These are phyloP conservation scores for Bos javanicus DNA, from an alignment of 2,113 vertebrate species.

Conservation along the genomic window DNA sequence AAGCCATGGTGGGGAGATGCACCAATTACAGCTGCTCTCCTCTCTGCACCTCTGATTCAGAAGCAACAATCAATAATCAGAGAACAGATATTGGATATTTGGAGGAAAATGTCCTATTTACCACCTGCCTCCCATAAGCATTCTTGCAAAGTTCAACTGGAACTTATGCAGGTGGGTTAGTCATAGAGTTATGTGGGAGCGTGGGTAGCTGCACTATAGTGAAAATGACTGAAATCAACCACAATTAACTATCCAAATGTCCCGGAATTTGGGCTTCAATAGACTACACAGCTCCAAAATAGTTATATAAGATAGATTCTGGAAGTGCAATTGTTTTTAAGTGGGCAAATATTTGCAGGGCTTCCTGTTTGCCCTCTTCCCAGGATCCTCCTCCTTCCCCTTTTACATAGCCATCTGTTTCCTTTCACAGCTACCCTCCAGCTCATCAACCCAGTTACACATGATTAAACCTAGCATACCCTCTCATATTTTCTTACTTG, in stretches of 20 bases:
- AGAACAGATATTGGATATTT: background rate
- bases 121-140: background rate
- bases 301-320: background rate
- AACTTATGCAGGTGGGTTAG: background rate
- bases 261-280: background rate
- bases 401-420: background rate
- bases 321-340: background rate
- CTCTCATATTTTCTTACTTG: background rate
- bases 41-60: background rate
- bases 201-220: background rate
- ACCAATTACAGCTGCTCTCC: background rate
- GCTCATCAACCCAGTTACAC: background rate
- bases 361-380: background rate
- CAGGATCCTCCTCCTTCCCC: background rate
- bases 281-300: background rate
- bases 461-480: background rate
- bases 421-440: background rate
- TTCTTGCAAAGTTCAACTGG: background rate
- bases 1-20: background rate
- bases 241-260: background rate
- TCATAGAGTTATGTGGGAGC: background rate
- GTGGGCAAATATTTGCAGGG: background rate
- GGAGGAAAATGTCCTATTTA: background rate
- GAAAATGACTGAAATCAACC: background rate
- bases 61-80: background rate